phyloP scores from a whole-genome alignment of 1,140 invertebrate species.

The Pachypeltis micranthus region DNA sequence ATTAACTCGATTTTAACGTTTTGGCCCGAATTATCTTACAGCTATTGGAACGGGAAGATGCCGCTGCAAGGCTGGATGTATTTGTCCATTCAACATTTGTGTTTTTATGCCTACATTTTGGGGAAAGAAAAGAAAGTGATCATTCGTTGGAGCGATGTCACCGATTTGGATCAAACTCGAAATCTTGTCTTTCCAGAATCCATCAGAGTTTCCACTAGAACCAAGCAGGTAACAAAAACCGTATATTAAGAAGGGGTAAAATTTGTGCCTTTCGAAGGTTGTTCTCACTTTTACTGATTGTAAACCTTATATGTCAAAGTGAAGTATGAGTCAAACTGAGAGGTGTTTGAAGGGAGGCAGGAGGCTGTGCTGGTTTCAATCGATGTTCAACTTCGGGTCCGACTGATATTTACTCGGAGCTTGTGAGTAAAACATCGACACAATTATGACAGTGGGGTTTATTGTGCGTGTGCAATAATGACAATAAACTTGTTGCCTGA shows the following conservation, averaged over 20 bases:
- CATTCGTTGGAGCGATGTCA: constrained; percentile 72
- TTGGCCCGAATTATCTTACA: constrained; percentile 53
- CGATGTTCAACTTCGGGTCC: no score
- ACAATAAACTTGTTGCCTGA: no score
- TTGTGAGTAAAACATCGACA: no score
- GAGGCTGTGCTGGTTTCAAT: not conserved
- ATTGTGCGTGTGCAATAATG: no score
- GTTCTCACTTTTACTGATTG: no score
- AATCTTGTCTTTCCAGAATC: constrained; percentile 74
- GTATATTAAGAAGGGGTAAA: no score
- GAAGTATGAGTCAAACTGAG: not conserved
- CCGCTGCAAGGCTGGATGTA: constrained; percentile 94
- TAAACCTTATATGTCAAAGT: not conserved
- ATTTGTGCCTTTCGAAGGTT: no score
- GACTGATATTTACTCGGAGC: no score
- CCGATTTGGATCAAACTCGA: constrained; percentile 58
- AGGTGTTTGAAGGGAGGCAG: not conserved
- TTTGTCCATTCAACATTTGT: constrained; percentile 87
- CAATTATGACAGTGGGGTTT: no score
- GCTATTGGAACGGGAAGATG: constrained; percentile 84
- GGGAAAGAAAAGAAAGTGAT: constrained; percentile 80
- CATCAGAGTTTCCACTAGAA: constrained; percentile 69
- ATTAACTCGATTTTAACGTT: no score
- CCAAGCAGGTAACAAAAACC: constrained; percentile 51
- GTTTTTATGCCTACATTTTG: constrained; percentile 90